Base-by-base conservation (phyloP, 2,888 invertebrate species). In the Eutolmus rufibarbis region DNA sequence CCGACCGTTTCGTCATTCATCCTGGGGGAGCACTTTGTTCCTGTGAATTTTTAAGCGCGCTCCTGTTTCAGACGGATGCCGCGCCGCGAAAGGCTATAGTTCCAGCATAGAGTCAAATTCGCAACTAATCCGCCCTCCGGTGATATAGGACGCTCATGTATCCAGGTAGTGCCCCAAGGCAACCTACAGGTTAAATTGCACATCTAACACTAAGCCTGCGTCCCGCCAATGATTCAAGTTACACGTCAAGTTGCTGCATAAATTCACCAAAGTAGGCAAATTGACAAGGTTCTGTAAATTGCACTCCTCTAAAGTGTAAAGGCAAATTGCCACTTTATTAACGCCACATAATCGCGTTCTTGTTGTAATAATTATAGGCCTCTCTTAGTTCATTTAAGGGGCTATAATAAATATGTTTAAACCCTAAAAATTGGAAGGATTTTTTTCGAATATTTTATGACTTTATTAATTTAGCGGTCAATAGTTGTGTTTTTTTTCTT, bases 1-100 rank as follows among this genome's bases (percentile, higher is more conserved):
- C 77, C 37, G n/a, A 77, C 34, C 77, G 31, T 77, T 77, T 77
- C 77, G 37, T 77, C 77, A 77, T 77, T 40, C 77, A 37, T 31
- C 77, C 77, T 19, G 37, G 37, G 34, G 77, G 34, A 77, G 19
- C 40, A 34, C 37, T 74, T 74, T 74, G 28, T 74, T 74, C 28
- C 74, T 12, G 28, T 74, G 34, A 37, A 77, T 77, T 77, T 77
- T 77, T 77, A 77, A 77, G 34, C 34, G 37, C 14, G 16, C 74
- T 2, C 23, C n/a, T 74, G 28, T 77, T 77, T 31, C 76, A 12
- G 37, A 16, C 34, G 5, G 9, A 16, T 66, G 23, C 74, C 23
- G 8, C 12, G 31, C 74, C 28, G 28, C 23, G 8, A 19, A 76
- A 5, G n/a, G 2, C 76, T 74, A 8, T 77, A n/a, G 19, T 40